Percentiles rank a stretch among this genome's conserved stretches.
These are phyloP conservation scores for Abscondita cerata DNA, from an alignment of 2,888 invertebrate species.

Conservation along the genomic window DNA sequence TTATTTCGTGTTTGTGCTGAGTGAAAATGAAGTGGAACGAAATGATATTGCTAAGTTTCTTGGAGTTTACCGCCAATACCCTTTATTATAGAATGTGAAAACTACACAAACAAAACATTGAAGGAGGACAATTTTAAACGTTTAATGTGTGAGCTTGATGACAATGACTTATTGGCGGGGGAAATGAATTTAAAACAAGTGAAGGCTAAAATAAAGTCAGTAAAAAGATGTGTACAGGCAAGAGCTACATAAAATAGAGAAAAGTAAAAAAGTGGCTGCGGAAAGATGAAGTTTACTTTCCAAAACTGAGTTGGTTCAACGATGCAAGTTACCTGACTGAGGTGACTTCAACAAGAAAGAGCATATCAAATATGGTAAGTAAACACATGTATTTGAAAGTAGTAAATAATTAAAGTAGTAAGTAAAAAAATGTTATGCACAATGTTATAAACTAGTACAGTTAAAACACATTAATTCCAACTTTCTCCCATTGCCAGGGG, in stretches of 20 bases:
- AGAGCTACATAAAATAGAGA: constrained; percentile 47
- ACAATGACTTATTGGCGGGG: constrained; percentile 4
- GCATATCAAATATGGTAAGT: constrained; percentile 20
- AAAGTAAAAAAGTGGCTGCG: constrained; percentile 46
- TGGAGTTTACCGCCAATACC: constrained; percentile 1
- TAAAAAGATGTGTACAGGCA: constrained; percentile 45
- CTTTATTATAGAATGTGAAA: constrained; percentile 13
- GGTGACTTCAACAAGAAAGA: constrained; percentile 16
- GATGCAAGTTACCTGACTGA: constrained; percentile 39
- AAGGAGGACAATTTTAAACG: not conserved
- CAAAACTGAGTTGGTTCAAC: constrained; percentile 47
- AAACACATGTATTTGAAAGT: constrained; percentile 3
- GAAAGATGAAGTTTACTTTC: constrained; percentile 44
- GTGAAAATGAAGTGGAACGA: no score
- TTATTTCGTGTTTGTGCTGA: no score
- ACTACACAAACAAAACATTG: not conserved
- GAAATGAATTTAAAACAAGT: constrained; percentile 15
- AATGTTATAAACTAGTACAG: no score
- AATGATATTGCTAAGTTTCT: not conserved
- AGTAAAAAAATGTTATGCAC: not conserved
- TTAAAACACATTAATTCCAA: constrained; percentile 8
- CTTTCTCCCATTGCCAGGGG: constrained; percentile 23
- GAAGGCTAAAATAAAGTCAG: constrained; percentile 31
- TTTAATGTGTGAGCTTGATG: constrained; percentile 5
- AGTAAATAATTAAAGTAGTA: not conserved